Base-by-base conservation (phyloP, 1,140 invertebrate genomes). In the Cydia amplana region DNA sequence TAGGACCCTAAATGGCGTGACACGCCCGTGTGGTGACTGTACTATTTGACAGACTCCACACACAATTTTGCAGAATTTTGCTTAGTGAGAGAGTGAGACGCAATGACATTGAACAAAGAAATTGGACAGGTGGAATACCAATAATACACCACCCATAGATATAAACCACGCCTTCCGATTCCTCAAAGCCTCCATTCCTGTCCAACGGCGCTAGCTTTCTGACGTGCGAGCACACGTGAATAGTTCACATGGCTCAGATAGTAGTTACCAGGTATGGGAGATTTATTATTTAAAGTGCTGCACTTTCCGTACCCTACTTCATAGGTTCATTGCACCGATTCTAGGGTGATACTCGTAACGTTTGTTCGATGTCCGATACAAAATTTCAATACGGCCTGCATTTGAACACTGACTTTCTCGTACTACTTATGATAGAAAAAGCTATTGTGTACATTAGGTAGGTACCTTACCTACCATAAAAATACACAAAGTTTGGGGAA, bases 271-370 rank as follows among this genome's bases (percentile, higher is more conserved):
- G 83, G 85, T 81, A 86, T 84, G 82, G 81, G 78, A 81, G 63
- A 87, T 88, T 77, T 77, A 84, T 85, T 85, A 89, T 89, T 87
- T 78, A 89, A 67, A 77, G 36, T 65, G 63, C 74, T 80, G 82
- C 82, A 83, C 76, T 80, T 80, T 80, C 75, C 74, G 20, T 65
- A 67, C 72, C 74, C 77, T 75, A 55, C 73, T 75, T 77, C 70
- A 36, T 40, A 49, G 40, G 82, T 78, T 81, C 75, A 64, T 79
- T 83, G 83, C 80, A 82, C 83, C 63, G 23, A 74, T 70, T 70
- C 65, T 49, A 49, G 49, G 49, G 14, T 73, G 43, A 32, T 28
- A n/a, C n/a, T n/a, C n/a, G n/a, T n/a, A 28, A 73, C 55, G 20
- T 60, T 60, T 18, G 18, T 60, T 23, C 12, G 18, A 23, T 60